Conservation (phyloP, 2,797 vertebrate species). For the Cyprinodon diabolis region DNA sequence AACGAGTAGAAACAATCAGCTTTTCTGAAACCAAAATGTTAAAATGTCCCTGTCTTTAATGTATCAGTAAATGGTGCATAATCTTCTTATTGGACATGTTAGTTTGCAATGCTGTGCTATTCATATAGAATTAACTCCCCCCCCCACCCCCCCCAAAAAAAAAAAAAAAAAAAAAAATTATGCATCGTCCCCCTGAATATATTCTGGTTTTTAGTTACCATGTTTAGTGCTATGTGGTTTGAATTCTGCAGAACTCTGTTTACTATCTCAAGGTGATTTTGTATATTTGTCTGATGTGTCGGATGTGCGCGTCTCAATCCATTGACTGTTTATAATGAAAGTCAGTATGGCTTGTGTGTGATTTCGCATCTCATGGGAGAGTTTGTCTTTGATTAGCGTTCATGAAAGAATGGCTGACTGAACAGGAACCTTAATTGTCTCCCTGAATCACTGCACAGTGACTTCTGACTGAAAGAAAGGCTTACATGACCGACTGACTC, state of each 20-base stretch:
- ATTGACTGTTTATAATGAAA: constrained; percentile 59
- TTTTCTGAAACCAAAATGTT: not conserved
- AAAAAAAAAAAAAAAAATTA: too few species aligned
- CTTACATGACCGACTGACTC: constrained; percentile 60
- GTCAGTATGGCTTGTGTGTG: constrained; percentile 54
- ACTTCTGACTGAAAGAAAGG: constrained; percentile 62
- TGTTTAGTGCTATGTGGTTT: constrained; percentile 1
- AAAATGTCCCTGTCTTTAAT: not conserved
- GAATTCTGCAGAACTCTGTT: not conserved
- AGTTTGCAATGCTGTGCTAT: not conserved
- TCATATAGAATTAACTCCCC: not conserved
- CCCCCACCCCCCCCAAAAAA: not conserved
- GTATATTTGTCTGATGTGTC: constrained; percentile 6
- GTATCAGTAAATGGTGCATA: not conserved
- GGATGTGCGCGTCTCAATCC: constrained; percentile 21
- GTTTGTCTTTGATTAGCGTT: constrained; percentile 70
- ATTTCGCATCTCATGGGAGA: constrained; percentile 41
- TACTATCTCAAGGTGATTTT: not conserved
- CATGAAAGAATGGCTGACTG: constrained; percentile 60
- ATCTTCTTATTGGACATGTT: not conserved
- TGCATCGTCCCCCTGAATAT: too few species aligned
- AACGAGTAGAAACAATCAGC: not conserved
- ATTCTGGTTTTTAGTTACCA: not conserved
- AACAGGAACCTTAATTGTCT: constrained; percentile 72
- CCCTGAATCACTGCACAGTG: constrained; percentile 61